Conservation (phyloP, 2,888 invertebrate species). For the Cerceris rybyensis region DNA sequence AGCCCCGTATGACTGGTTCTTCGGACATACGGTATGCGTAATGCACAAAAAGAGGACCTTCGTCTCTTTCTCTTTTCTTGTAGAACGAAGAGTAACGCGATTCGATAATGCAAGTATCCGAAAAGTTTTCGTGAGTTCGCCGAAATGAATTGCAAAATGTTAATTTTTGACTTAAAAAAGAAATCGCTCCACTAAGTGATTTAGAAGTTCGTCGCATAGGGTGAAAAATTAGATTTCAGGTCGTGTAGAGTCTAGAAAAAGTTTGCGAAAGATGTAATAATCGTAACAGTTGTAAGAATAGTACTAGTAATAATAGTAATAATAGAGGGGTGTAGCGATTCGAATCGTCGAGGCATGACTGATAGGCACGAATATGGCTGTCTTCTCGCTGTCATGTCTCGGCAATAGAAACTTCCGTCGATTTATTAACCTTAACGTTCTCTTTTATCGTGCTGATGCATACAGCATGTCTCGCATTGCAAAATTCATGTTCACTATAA, state of each 20-base stretch:
- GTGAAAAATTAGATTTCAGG: conserved; percentile 45
- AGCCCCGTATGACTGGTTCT: conserved; percentile 43
- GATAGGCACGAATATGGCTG: conserved; percentile 57
- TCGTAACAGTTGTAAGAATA: conserved; percentile 29
- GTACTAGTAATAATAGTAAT: conserved; percentile 30
- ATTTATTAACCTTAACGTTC: conserved; percentile 36
- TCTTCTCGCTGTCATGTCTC: conserved; percentile 47
- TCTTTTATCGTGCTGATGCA: conserved; percentile 43
- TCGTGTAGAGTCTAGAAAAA: conserved; percentile 32
- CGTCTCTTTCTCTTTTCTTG: neutral
- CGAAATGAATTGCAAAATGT: conserved; percentile 9
- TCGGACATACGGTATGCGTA: conserved; percentile 25
- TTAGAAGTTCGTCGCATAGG: conserved; percentile 58
- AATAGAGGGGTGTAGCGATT: conserved; percentile 38
- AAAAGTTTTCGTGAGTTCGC: neutral
- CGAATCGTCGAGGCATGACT: conserved; percentile 47
- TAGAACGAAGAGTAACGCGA: neutral
- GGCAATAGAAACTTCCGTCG: conserved; percentile 31
- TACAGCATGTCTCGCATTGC: conserved; percentile 30
- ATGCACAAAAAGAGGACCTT: conserved; percentile 15
- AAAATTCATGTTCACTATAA: conserved; percentile 33
- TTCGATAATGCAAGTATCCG: neutral
- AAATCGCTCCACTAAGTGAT: conserved; percentile 56
- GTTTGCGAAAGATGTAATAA: conserved; percentile 22
- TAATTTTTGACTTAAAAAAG: conserved; percentile 40